Evolutionary conservation across 2,797 vertebrate species (phyloP), one percentile per base, ranked within the genome.

Genomic region (Myripristis murdjan): DNA sequence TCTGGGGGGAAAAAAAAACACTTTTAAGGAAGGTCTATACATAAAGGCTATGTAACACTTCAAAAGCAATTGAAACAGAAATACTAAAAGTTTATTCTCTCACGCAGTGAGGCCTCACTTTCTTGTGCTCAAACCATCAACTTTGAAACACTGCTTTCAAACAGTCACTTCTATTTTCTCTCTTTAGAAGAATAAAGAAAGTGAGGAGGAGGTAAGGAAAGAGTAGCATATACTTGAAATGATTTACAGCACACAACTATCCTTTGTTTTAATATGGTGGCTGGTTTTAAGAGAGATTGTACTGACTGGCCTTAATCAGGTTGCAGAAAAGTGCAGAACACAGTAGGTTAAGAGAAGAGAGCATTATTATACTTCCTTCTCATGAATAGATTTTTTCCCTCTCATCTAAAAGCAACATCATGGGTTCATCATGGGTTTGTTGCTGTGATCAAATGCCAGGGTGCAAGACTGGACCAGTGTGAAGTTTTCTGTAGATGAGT

Each of bases 31-130:
- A 48, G 6, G 52, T 66, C 8, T 24, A 76, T 69, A 75, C 69
- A 67, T 67, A 35, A 61, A 70, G 54, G 51, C 70, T 51, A 37
- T 66, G 16, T 86, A 92, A 92, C 59, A 89, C 81, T 82, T 84
- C 23, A 81, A 74, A 64, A 70, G 41, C 55, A 82, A 77, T 31
- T 20, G 39, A 86, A 88, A 67, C 75, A 77, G 18, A 63, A 77
- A 43, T n/a, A 54, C 16, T 15, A 37, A 68, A 70, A 35, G 31
- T 15, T 43, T 44, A 69, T 71, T 74, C 60, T 67, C 56, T 56
- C 65, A 35, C 10, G 2, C 5, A 0, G 20, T 16, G 10, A 58
- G 68, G 64, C 20, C 10, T 64, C 52, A 57, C 63, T 68, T 70
- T 79, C 54, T 74, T 70, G 44, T 74, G 54, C 70, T 69, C 52